Conservation (phyloP, 1,140 invertebrate species). For the Pemphigus obesinymphae region DNA sequence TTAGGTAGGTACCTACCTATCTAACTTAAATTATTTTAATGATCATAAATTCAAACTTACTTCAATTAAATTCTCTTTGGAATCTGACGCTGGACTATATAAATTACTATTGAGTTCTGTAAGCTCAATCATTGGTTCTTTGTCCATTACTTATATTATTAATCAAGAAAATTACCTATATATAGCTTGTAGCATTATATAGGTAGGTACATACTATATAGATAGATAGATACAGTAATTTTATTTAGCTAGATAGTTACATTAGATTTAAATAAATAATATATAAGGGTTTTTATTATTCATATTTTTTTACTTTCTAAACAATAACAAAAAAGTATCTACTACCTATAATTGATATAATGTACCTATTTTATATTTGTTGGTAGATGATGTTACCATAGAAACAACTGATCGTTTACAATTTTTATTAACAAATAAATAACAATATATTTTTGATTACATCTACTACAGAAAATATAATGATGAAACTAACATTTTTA, state of each 20-base stretch:
- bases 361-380: conserved; percentile 10
- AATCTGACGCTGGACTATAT: neutral
- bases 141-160: neutral
- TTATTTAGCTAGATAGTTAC: too few relatives aligned
- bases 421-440: neutral
- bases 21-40: too few relatives aligned
- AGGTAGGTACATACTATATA: too few relatives aligned
- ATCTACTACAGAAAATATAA: too few relatives aligned
- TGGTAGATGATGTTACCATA: neutral
- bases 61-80: conserved; percentile 10
- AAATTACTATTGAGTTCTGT: neutral
- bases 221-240: too few relatives aligned
- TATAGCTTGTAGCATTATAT: too few relatives aligned
- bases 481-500: too few relatives aligned
- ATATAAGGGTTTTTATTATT: neutral
- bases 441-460: neutral
- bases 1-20: too few relatives aligned
- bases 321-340: neutral
- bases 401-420: neutral
- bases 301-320: neutral
- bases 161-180: neutral
- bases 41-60: neutral
- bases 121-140: conserved; percentile 12
- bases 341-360: too few relatives aligned
- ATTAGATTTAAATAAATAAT: neutral